These are phyloP conservation scores for Epinephelus fuscoguttatus DNA, from an alignment of 2,113 vertebrate species.

Conservation along the genomic window DNA sequence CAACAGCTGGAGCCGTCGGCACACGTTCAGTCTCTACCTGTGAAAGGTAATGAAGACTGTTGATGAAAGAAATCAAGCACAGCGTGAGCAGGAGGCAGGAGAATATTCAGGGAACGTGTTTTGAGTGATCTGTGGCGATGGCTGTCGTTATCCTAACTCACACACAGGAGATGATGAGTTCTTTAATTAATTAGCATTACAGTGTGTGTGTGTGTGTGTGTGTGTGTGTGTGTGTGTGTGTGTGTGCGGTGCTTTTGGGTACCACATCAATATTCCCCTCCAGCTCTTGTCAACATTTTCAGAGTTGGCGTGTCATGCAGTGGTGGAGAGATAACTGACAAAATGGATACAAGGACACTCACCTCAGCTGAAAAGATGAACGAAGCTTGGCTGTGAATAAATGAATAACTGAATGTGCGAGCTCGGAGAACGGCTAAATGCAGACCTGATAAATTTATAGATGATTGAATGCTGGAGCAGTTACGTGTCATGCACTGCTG, in stretches of 20 bases:
- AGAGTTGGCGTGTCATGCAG: constrained; percentile 52
- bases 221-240: constrained; percentile 16
- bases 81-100: constrained; percentile 6
- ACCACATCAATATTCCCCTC: constrained; percentile 56
- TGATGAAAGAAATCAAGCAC: constrained; percentile 55
- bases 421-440: not conserved
- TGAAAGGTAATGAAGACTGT: constrained; percentile 27
- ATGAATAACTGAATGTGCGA: constrained; percentile 1
- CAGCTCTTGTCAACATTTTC: constrained; percentile 52
- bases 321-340: constrained; percentile 43
- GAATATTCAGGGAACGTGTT: constrained; percentile 5
- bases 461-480: not conserved
- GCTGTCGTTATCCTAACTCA: constrained; percentile 45
- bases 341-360: constrained; percentile 38
- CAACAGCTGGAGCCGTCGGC: constrained; percentile 11
- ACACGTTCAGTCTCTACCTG: constrained; percentile 15
- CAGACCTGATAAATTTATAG: constrained; percentile 6
- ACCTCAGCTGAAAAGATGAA: constrained; percentile 5
- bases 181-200: constrained; percentile 43
- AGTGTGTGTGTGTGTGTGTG: constrained; percentile 6
- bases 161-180: constrained; percentile 43
- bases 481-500: constrained; percentile 5
- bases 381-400: constrained; percentile 19
- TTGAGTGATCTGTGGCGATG: constrained; percentile 36
- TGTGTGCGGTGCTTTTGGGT: constrained; percentile 11